These are phyloP conservation scores for Triplophysa rosa DNA, from an alignment of 2,113 vertebrate genomes.

Conservation along the genomic window DNA sequence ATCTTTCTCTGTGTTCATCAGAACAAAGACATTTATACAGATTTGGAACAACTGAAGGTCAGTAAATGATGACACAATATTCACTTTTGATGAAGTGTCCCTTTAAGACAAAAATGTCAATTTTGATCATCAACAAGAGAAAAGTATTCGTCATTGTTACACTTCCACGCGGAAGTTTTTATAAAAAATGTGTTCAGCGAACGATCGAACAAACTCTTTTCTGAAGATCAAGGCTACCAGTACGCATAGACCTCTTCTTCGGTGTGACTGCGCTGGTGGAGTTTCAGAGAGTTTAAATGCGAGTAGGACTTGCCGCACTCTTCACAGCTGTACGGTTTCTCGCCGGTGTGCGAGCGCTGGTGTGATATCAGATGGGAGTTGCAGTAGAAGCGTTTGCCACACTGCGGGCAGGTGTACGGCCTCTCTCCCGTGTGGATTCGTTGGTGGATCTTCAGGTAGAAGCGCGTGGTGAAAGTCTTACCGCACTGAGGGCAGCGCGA, in stretches of 20 bases:
- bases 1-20: too few species aligned
- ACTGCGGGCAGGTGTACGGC: conserved; percentile 55
- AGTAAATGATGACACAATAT: too few species aligned
- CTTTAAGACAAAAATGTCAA: too few species aligned
- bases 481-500: conserved; percentile 52
- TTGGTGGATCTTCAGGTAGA: conserved; percentile 59
- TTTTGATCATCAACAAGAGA: too few species aligned
- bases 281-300: conserved; percentile 55
- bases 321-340: conserved; percentile 58
- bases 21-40: too few species aligned
- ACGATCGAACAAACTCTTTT: too few species aligned
- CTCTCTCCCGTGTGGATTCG: conserved; percentile 57
- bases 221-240: conserved; percentile 18
- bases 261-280: conserved; percentile 54
- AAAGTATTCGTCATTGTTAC: too few species aligned
- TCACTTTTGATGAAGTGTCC: too few species aligned
- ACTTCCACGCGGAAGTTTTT: too few species aligned
- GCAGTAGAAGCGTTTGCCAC: conserved; percentile 59
- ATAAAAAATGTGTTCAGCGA: too few species aligned
- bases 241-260: conserved; percentile 49
- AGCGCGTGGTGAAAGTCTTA: conserved; percentile 55
- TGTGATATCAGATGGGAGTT: conserved; percentile 60
- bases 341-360: conserved; percentile 59
- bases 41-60: too few species aligned
- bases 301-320: conserved; percentile 59